These are phyloP conservation scores for Cerceris rybyensis DNA, from an alignment of 2,888 invertebrate species.

Conservation along the genomic window DNA sequence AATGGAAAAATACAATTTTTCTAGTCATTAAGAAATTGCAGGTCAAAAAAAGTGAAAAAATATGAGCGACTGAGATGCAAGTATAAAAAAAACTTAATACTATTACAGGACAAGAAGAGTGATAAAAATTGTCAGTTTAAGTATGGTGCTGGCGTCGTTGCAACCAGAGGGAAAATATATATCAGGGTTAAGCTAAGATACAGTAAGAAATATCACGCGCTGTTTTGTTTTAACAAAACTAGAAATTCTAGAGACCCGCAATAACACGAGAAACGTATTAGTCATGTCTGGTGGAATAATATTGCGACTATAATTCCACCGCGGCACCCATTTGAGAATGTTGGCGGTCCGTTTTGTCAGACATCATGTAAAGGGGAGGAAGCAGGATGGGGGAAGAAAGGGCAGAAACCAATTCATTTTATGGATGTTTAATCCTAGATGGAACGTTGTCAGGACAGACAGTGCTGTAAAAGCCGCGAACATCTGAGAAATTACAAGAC, in stretches of 20 bases:
- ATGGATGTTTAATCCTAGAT: constrained; percentile 46
- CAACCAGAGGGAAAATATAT: neutral
- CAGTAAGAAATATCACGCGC: constrained; percentile 6
- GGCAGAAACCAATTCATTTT: constrained; percentile 50
- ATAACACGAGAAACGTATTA: constrained; percentile 16
- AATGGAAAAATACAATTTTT: no score
- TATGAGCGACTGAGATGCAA: neutral
- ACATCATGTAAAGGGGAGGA: neutral
- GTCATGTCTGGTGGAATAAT: constrained; percentile 46
- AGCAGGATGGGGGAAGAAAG: neutral
- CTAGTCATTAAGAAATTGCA: no score
- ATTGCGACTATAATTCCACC: constrained; percentile 52
- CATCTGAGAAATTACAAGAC: constrained; percentile 31
- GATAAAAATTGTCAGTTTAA: constrained; percentile 2
- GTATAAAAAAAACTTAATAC: constrained; percentile 11
- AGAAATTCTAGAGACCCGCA: constrained; percentile 22
- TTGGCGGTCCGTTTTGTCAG: constrained; percentile 30
- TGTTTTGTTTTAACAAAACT: constrained; percentile 34
- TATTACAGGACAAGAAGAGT: neutral
- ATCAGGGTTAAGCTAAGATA: neutral
- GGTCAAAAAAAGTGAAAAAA: neutral
- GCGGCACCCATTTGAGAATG: constrained; percentile 34
- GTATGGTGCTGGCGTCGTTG: neutral
- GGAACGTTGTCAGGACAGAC: constrained; percentile 35
- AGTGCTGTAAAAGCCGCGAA: constrained; percentile 7